Base-by-base conservation (phyloP, 2,113 vertebrate species). In the Carassius carassius region DNA sequence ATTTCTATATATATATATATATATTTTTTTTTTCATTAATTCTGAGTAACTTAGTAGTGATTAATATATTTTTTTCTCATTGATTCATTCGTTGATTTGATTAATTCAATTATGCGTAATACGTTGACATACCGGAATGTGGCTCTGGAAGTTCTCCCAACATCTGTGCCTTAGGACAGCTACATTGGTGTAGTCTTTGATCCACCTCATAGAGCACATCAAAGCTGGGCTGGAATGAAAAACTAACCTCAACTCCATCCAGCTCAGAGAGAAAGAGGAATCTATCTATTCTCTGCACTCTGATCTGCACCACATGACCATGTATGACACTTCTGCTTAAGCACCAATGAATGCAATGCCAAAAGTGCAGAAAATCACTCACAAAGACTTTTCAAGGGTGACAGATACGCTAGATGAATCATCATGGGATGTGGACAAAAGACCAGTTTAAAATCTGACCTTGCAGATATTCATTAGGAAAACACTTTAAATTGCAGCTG, bases 141-240 rank as follows among this genome's bases (percentile, higher is more conserved):
- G 54, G 63, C 69, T 81, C 49, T 69, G 67, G 37, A 86, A 44
- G 77, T 86, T 75, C 82, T 77, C 60, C 86, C 78, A 80, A 60
- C 83, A 82, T 58, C 76, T 84, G 70, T 87, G 83, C 77, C 83
- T 65, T 83, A 82, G 87, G 84, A 87, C 88, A 74, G 87, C 85
- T 84, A 37, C 88, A 90, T 90, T 89, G 89, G 89, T 91, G 89
- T 84, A 51, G 63, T 85, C 89, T 93, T 93, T 92, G 91, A 92
- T 91, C 90, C 91, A 73, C 58, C 75, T 89, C 81, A 86, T 92
- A 89, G 87, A 91, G 78, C 76, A 91, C 89, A 90, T 93, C 91
- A 91, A 93, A 91, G 90, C 73, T 85, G 49, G 81, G 60, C 58
- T 72, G 77, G 83, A 89, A 74, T 87, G 82, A 87, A 90, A 86